phyloP scores from a whole-genome alignment of 2,113 vertebrate genomes.

The Eudorcas thomsonii region DNA sequence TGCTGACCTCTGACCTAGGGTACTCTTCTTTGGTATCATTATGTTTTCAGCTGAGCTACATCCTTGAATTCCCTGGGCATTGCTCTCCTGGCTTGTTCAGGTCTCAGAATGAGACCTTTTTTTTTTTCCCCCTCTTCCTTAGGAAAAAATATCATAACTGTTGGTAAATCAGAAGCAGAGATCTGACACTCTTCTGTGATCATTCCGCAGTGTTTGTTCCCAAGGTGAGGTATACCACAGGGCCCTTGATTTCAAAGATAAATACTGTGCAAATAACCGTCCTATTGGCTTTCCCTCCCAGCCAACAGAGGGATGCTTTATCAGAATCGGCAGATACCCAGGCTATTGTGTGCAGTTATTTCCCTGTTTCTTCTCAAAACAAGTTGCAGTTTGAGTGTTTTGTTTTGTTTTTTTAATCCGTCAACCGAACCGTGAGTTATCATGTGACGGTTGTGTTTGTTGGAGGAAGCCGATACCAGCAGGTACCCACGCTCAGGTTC shows the following conservation, averaged over 20 bases:
- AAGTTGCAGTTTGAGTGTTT: slow-evolving; percentile 69
- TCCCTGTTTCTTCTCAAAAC: slow-evolving; percentile 85
- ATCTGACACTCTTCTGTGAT: slow-evolving; percentile 79
- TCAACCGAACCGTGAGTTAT: slow-evolving; percentile 52
- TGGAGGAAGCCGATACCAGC: slow-evolving; percentile 67
- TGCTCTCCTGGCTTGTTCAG: background rate
- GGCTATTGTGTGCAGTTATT: slow-evolving; percentile 83
- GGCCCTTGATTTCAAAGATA: slow-evolving; percentile 91
- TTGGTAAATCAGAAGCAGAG: slow-evolving; percentile 80
- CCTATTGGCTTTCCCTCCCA: slow-evolving; percentile 88
- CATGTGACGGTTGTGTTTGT: slow-evolving; percentile 52
- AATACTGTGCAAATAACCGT: slow-evolving; percentile 87
- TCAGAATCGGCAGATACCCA: slow-evolving; percentile 85
- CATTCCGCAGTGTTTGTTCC: slow-evolving; percentile 78
- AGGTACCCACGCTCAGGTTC: slow-evolving; percentile 68
- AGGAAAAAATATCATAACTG: slow-evolving; percentile 76
- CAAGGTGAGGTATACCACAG: slow-evolving; percentile 83
- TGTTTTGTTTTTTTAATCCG: slow-evolving; percentile 29
- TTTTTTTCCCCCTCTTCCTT: slow-evolving; percentile 60
- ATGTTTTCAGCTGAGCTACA: background rate
- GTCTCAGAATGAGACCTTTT: slow-evolving; percentile 67
- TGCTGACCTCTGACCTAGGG: background rate
- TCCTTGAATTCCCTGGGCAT: background rate
- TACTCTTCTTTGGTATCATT: background rate
- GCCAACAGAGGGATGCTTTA: slow-evolving; percentile 89